Evolutionary conservation across 2,888 invertebrate species (phyloP).

Genomic region (Drosophila macrospina): DNA sequence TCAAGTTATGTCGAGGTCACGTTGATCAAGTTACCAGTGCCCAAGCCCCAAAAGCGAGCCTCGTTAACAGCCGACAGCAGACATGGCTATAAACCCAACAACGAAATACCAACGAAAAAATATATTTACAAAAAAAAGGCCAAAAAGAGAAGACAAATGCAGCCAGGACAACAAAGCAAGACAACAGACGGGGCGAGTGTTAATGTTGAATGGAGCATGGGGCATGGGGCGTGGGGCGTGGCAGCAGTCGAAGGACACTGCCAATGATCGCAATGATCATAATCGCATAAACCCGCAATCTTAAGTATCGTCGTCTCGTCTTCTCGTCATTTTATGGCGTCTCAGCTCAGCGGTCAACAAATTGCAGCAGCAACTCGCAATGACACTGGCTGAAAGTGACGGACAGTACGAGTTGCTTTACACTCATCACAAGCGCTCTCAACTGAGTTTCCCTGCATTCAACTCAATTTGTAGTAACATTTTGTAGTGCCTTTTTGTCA

Average conservation of each 20-base stretch:
- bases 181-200: not conserved
- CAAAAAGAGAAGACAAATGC: too few relatives aligned
- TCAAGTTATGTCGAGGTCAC: constrained; percentile 74
- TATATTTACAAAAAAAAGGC: too few relatives aligned
- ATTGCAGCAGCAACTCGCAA: not conserved
- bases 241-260: constrained; percentile 53
- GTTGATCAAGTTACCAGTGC: constrained; percentile 70
- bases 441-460: too few relatives aligned
- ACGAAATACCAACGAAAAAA: constrained; percentile 25
- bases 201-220: constrained; percentile 36
- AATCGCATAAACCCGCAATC: constrained; percentile 4
- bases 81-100: constrained; percentile 9
- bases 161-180: constrained; percentile 1
- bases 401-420: not conserved
- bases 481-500: too few relatives aligned
- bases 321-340: constrained; percentile 2
- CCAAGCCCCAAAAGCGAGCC: constrained; percentile 24
- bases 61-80: constrained; percentile 39
- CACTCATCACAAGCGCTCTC: too few relatives aligned
- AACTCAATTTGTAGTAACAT: too few relatives aligned
- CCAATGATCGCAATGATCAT: constrained; percentile 35
- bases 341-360: not conserved
- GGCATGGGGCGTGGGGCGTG: constrained; percentile 50
- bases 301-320: too few relatives aligned
- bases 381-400: constrained; percentile 11